A percentile compares a stretch with the other conserved stretches of the same genome.
Conservation (phyloP, 2,113 vertebrate species). For the Cettia cetti region DNA sequence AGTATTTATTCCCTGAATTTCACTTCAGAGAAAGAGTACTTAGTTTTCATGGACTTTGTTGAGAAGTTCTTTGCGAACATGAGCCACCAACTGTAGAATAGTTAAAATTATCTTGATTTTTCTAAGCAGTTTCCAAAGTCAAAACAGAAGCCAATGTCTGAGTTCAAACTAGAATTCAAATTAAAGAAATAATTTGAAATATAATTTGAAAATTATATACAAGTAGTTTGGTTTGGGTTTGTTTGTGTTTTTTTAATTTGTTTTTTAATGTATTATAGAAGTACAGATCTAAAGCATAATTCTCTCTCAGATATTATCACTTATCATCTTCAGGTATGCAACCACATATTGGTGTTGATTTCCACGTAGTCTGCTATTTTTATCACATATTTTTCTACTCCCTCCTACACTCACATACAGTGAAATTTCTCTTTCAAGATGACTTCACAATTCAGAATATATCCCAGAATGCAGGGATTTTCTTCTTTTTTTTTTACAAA, state of each 20-base stretch:
- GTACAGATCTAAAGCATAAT: neutral
- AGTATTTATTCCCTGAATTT: neutral
- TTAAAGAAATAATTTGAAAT: neutral
- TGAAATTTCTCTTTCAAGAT: slow-evolving; percentile 29
- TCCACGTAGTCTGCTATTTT: slow-evolving; percentile 32
- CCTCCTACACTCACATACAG: neutral
- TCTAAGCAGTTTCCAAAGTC: neutral
- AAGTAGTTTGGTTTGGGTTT: neutral
- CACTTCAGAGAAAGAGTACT: neutral
- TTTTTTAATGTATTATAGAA: neutral
- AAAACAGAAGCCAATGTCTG: neutral
- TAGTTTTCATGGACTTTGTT: neutral
- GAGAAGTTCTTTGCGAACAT: neutral
- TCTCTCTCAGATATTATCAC: neutral
- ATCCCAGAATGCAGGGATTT: neutral
- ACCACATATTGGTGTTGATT: neutral
- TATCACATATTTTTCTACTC: neutral
- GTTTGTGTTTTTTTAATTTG: neutral
- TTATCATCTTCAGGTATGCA: neutral
- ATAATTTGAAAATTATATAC: neutral
- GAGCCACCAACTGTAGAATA: neutral
- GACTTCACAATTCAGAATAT: slow-evolving; percentile 30
- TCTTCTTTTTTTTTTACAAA: neutral
- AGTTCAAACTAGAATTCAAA: neutral
- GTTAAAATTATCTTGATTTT: neutral